Evolutionary conservation across 2,113 vertebrate species (phyloP).

Genomic region (Podocnemis expansa): DNA sequence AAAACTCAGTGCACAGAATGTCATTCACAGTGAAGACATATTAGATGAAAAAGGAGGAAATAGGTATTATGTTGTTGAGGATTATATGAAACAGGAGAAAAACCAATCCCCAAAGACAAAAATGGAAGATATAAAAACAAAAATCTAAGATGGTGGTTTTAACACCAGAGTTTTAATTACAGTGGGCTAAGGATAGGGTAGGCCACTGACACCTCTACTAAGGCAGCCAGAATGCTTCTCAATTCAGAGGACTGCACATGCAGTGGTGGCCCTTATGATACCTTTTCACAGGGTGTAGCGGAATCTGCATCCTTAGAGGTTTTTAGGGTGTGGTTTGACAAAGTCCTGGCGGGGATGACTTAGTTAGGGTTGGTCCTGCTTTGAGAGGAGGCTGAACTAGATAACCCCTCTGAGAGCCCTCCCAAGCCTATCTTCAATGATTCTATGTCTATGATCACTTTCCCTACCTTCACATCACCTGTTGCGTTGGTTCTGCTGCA

Average conservation of each 20-base stretch:
- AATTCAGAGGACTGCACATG: background rate
- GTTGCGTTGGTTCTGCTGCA: background rate
- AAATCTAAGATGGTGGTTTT: background rate
- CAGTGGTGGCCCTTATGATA: background rate
- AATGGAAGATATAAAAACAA: slow-evolving; percentile 11
- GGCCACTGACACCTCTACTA: background rate
- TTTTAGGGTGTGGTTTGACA: too few relatives aligned
- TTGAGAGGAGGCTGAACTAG: too few relatives aligned
- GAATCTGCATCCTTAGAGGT: background rate
- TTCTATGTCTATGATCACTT: background rate
- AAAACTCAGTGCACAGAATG: slow-evolving; percentile 20
- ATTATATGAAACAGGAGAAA: background rate
- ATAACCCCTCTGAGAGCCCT: too few relatives aligned
- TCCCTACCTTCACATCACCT: background rate
- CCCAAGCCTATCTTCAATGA: too few relatives aligned
- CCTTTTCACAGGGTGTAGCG: fast-evolving
- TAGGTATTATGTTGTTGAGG: background rate
- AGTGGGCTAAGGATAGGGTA: background rate
- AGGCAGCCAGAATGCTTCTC: background rate
- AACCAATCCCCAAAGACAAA: background rate
- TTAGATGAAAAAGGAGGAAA: slow-evolving; percentile 15
- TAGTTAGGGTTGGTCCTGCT: too few relatives aligned
- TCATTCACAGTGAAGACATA: slow-evolving; percentile 18
- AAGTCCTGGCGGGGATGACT: too few relatives aligned
- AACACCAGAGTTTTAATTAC: background rate